A percentile compares a stretch with the other conserved stretches of the same genome.
Conservation (phyloP, 2,888 invertebrate species). For the Metalampra italica region DNA sequence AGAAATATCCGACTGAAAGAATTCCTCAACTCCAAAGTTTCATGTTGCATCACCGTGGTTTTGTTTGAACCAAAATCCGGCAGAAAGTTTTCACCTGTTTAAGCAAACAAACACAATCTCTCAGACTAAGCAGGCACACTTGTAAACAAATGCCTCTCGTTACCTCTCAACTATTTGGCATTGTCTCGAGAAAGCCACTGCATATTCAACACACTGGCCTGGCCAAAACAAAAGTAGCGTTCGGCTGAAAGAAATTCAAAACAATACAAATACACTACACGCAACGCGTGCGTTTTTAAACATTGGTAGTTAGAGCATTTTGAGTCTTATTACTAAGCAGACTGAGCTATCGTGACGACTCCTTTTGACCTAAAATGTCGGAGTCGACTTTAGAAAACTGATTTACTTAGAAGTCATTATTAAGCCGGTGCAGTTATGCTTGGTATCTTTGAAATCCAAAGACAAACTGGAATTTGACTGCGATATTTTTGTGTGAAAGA, state of each 20-base stretch:
- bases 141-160: slow-evolving; percentile 11
- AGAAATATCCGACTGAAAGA: no score
- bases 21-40: not conserved
- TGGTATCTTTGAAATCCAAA: no score
- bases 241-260: slow-evolving; percentile 44
- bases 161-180: slow-evolving; percentile 28
- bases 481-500: no score
- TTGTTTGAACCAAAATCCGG: not conserved
- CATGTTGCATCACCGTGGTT: slow-evolving; percentile 1
- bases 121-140: not conserved
- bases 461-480: no score
- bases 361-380: not conserved
- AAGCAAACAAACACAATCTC: not conserved
- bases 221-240: slow-evolving; percentile 29
- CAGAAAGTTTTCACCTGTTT: slow-evolving; percentile 7
- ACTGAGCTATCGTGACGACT: no score
- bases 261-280: slow-evolving; percentile 32
- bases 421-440: not conserved
- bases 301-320: slow-evolving; percentile 30
- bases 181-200: slow-evolving; percentile 52
- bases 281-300: slow-evolving; percentile 23
- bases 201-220: slow-evolving; percentile 41
- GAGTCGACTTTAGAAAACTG: not conserved
- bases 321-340: slow-evolving; percentile 3
- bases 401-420: not conserved